phyloP scores from a whole-genome alignment of 2,888 invertebrate genomes.

The Metacarcinus magister region DNA sequence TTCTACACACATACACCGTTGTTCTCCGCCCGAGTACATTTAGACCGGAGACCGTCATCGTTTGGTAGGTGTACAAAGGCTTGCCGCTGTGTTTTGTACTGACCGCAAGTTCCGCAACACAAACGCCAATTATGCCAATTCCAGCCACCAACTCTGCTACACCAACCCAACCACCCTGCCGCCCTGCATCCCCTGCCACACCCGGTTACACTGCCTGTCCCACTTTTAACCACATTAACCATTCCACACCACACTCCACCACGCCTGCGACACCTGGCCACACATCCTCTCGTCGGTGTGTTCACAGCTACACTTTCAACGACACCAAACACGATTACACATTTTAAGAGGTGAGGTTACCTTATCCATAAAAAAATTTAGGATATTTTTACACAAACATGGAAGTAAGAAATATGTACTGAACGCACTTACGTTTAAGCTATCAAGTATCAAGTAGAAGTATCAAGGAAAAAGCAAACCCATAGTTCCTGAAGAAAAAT shows the following conservation, averaged over 20 bases:
- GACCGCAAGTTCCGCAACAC: constrained; percentile 1
- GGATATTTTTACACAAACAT: neutral
- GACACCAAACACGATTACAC: neutral
- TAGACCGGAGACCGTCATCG: neutral
- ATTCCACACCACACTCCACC: constrained; percentile 10
- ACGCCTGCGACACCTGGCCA: neutral
- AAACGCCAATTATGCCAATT: neutral
- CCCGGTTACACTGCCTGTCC: neutral
- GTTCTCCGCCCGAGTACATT: neutral
- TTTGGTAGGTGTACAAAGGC: neutral
- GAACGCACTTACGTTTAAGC: no score
- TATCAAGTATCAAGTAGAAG: no score
- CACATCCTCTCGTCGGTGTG: neutral
- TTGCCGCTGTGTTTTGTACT: neutral
- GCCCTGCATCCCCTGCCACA: neutral
- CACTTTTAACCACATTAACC: constrained; percentile 6
- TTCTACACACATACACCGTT: neutral
- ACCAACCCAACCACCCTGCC: neutral
- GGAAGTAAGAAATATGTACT: no score
- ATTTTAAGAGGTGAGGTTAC: neutral
- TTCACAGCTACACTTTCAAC: neutral
- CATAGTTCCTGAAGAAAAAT: no score
- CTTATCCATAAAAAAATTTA: neutral
- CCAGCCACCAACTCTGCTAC: neutral
- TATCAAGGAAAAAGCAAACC: no score